Base-by-base conservation (phyloP, 2,888 invertebrate genomes). In the Epirrita christyi region DNA sequence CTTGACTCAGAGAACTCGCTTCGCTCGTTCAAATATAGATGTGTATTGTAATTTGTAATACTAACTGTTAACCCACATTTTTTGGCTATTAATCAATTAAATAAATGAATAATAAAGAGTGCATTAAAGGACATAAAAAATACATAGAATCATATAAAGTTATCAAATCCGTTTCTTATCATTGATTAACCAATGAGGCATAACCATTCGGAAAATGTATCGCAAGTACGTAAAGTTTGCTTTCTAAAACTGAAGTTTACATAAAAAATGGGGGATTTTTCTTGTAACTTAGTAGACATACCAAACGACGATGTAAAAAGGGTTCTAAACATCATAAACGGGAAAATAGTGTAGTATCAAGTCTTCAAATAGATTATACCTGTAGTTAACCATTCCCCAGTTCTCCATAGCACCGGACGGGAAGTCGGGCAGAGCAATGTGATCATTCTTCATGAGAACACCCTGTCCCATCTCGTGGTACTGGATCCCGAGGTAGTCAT, bases 361-460 rank as follows among this genome's bases (percentile, higher is more conserved):
- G 45, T 38, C 2, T 11, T 43, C 28, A 21, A 8, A 2, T 1
- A 38, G 13, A 1, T 38, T 43, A 29, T 43, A 94, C 94, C 94
- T 94, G 89, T 96, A 97, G 21, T 96, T 96, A 3, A 96, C 94
- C 76, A 97, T 92, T 59, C 97, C 97, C 96, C 96, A 97, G 81
- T 97, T 97, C 81, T 96, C 96, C 96, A 97, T 96, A 65, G 96
- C 96, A 66, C 95, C 95, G 65, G 95, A 94, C 8, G 94, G 93
- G 80, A 96, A 96, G 76, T 96, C 96, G 8, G 96, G 95, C 50
- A 97, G 91, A 13, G 96, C 96, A 32, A 96, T 95, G 64, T 96
- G 94, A 71, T 97, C 96, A 38, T 92, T 92, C 70, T 92, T 92
- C 77, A 95, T 92, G 0, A 80, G 70, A 14, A 71, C 61, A 14